Conservation (phyloP, 1,140 invertebrate species). For the Drosophila quadrilineata region DNA sequence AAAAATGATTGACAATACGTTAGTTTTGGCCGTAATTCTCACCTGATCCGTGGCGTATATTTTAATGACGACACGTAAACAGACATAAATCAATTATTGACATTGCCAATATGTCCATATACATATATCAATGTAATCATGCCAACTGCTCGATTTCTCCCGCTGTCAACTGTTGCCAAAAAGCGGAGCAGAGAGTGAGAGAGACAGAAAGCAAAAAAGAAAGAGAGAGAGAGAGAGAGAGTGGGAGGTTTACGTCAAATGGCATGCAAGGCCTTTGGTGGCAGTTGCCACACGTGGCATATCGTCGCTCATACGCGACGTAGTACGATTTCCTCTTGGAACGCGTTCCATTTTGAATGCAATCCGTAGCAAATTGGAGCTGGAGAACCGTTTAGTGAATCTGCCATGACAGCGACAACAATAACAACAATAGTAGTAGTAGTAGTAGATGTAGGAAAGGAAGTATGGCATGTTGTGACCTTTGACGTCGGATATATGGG, state of each 20-base stretch:
- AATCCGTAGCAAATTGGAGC: constrained; percentile 7
- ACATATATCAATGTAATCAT: constrained; percentile 52
- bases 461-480: constrained; percentile 18
- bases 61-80: constrained; percentile 28
- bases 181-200: neutral
- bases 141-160: no score
- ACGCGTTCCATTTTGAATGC: constrained; percentile 44
- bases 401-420: constrained; percentile 36
- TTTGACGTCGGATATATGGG: constrained; percentile 17
- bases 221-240: neutral
- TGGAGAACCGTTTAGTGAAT: constrained; percentile 20
- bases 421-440: constrained; percentile 3
- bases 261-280: constrained; percentile 44
- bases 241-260: constrained; percentile 16
- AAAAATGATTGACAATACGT: constrained; percentile 1
- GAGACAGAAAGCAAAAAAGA: neutral
- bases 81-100: constrained; percentile 58
- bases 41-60: neutral
- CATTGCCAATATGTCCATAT: constrained; percentile 44
- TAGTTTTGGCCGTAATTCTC: neutral
- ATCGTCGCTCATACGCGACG: constrained; percentile 23
- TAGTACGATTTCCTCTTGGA: no score
- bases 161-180: constrained; percentile 57
- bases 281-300: constrained; percentile 57
- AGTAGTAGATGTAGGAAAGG: neutral